Evolutionary conservation across 2,797 vertebrate genomes (phyloP), one percentile per base, ranked within the genome.

Genomic region (Carapus acus): DNA sequence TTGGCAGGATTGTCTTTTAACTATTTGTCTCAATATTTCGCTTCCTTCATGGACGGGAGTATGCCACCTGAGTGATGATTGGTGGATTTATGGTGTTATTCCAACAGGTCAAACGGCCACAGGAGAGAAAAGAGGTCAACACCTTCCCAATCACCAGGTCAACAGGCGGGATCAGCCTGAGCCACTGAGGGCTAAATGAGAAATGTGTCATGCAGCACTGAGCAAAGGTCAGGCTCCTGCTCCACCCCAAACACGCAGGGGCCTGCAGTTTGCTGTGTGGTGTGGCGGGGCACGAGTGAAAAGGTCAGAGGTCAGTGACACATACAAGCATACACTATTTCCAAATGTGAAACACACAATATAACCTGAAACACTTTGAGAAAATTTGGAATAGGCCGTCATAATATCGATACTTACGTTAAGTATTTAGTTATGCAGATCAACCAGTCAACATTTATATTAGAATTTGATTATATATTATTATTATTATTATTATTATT

Each of bases 71-170:
- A 49, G 54, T 60, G 74, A 54, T 43, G 72, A 77, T 9, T 43
- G 36, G 53, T 54, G 60, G 38, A 58, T 85, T 85, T 82, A 64
- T 58, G 72, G 63, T 83, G 74, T 85, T 85, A 85, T 65, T 77
- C 64, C 64, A 73, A 63, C 68, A 76, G 73, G 69, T 37, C 48
- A 45, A 58, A 67, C 3, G 73, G 50, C 59, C 62, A 13, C 27
- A 59, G 76, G 75, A 56, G 34, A 61, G 69, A 54, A 53, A 76
- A 55, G 80, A 84, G 77, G 67, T 83, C 87, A 83, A 71, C 34
- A 39, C 54, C 53, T 50, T 38, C 20, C 34, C 54, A 31, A 66
- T 46, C 41, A 40, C 2, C 0, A 37, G 57, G 61, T 72, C 58
- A 58, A 71, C 37, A 21, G 53, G 58, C 17, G 46, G 47, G 43